Evolutionary conservation across 2,888 invertebrate genomes (phyloP).

Genomic region (Lymantria monacha): DNA sequence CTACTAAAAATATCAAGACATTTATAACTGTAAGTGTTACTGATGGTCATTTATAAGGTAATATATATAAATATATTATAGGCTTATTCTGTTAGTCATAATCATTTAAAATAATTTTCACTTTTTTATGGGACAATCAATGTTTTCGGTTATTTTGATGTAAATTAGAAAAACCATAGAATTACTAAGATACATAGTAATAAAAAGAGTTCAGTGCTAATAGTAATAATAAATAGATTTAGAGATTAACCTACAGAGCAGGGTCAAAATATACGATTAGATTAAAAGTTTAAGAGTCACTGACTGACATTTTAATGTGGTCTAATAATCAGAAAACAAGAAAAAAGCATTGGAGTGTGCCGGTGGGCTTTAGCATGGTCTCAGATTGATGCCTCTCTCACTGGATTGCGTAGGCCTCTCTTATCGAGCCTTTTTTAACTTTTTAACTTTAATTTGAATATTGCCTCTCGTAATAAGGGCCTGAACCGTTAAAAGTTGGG

Average conservation of each 20-base stretch:
- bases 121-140: neutral
- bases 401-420: conserved; percentile 45
- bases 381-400: conserved; percentile 69
- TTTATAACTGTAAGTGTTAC: conserved; percentile 24
- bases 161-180: neutral
- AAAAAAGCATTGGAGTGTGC: conserved; percentile 60
- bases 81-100: conserved; percentile 7
- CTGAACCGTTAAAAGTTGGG: conserved; percentile 59
- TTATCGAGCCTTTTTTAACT: conserved; percentile 58
- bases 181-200: neutral
- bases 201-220: neutral
- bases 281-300: conserved; percentile 50
- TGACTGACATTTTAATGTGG: conserved; percentile 75
- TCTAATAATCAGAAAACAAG: conserved; percentile 75
- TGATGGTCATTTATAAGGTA: conserved; percentile 18
- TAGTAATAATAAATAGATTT: too few relatives aligned
- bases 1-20: conserved; percentile 25
- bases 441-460: conserved; percentile 74
- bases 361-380: conserved; percentile 75
- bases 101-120: conserved; percentile 19
- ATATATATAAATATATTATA: conserved; percentile 16
- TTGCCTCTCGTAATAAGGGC: conserved; percentile 70
- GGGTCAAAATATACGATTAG: conserved; percentile 3
- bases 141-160: neutral
- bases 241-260: neutral